Base-by-base conservation (phyloP, 2,888 invertebrate species). In the Xylocampa areola region DNA sequence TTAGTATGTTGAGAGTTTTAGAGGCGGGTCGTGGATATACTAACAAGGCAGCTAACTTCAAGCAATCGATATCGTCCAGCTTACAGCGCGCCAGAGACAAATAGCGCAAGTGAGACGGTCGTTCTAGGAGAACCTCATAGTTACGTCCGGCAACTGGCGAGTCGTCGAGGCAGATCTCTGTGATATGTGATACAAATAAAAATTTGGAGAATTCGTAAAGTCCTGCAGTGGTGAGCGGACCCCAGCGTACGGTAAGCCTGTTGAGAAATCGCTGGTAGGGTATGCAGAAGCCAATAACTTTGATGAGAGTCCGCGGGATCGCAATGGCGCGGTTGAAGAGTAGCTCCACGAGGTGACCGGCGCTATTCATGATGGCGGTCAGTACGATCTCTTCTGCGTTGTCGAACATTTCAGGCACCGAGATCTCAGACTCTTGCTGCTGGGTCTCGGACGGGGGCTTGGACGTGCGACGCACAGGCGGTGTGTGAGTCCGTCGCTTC, bases 161-260 rank as follows among this genome's bases (percentile, higher is more conserved):
- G 66, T 79, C 79, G 66, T 82, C 80, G 5, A 82, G 67, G 45
- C 62, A 64, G n/a, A 82, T 29, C 37, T 82, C 79, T 4, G 77
- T 77, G 39, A 82, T 47, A 5, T 63, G 51, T 21, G 78, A 68
- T 21, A 21, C 19, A 1, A 62, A 53, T 11, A 66, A 44, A 14
- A 74, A 51, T 32, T 61, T 68, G 10, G 66, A 63, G 19, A 79
- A 51, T 47, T 78, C 75, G 58, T 74, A 52, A 2, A 82, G 54
- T 19, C 48, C 48, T 4, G 21, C 51, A 16, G 68, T 65, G 25
- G 47, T 41, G 17, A 76, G 61, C 13, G 52, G 36, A 6, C 44
- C 37, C 60, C 65, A 54, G 25, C 66, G 74, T 19, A 78, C 21
- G 4, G 68, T 48, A 17, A 81, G 52, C 33, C 59, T 63, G 35